These are phyloP conservation scores for Paedocypris micromegethes DNA, from an alignment of 2,797 vertebrate species.

Conservation along the genomic window DNA sequence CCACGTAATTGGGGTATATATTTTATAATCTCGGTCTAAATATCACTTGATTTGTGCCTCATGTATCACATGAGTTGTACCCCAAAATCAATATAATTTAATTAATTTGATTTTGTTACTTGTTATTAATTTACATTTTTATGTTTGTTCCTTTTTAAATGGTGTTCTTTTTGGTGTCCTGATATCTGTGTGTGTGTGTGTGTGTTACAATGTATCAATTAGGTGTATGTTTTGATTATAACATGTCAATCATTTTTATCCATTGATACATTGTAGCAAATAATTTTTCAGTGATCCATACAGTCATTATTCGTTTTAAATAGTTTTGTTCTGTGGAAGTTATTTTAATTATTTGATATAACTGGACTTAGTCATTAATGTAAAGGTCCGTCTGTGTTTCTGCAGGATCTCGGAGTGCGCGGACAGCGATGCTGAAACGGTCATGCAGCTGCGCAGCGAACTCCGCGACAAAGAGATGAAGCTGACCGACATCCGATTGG, in stretches of 20 bases:
- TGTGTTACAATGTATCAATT: neutral
- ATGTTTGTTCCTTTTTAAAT: neutral
- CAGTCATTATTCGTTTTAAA: too few relatives aligned
- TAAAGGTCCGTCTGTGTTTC: neutral
- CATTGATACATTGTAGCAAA: too few relatives aligned
- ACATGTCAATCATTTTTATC: too few relatives aligned
- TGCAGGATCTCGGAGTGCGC: conserved; percentile 49
- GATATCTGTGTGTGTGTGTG: conserved; percentile 15
- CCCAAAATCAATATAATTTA: neutral
- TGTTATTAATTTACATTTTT: neutral
- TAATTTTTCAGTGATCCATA: too few relatives aligned
- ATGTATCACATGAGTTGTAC: neutral
- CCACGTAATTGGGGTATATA: neutral
- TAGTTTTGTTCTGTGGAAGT: too few relatives aligned
- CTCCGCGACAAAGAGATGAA: conserved; percentile 85
- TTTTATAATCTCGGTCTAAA: neutral
- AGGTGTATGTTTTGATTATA: too few relatives aligned
- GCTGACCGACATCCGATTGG: conserved; percentile 81
- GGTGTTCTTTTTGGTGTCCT: neutral
- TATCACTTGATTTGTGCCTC: neutral
- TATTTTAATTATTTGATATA: too few relatives aligned
- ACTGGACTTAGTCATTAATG: too few relatives aligned
- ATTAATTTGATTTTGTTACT: neutral
- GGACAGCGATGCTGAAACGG: conserved; percentile 73
- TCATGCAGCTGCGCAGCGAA: conserved; percentile 82